Conservation (phyloP, 2,888 invertebrate genomes). For the Synergus umbraculus region DNA sequence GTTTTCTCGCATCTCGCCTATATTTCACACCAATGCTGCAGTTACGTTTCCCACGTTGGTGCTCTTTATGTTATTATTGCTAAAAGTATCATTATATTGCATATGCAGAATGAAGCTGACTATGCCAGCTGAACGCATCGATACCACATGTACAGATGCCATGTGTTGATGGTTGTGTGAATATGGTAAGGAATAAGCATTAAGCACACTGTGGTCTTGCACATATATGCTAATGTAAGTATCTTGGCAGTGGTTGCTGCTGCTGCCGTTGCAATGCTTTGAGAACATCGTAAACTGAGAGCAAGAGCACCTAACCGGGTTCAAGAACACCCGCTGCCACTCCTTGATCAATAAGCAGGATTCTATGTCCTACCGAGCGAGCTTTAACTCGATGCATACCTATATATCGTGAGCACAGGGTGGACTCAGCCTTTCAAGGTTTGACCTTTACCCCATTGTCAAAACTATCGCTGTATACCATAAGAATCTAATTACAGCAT, state of each 20-base stretch:
- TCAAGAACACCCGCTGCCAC: slow-evolving; percentile 73
- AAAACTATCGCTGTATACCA: slow-evolving; percentile 42
- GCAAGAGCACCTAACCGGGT: slow-evolving; percentile 67
- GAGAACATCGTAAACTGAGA: slow-evolving; percentile 67
- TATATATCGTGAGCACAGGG: slow-evolving; percentile 51
- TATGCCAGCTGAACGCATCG: slow-evolving; percentile 11
- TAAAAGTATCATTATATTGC: slow-evolving; percentile 24
- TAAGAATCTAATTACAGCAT: too few species aligned
- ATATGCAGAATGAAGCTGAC: slow-evolving; percentile 28
- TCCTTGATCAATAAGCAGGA: slow-evolving; percentile 70
- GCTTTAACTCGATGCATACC: slow-evolving; percentile 53
- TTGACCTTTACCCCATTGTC: slow-evolving; percentile 54
- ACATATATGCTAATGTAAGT: slow-evolving; percentile 46
- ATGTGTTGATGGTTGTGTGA: not conserved
- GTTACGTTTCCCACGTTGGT: slow-evolving; percentile 42
- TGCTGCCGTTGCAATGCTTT: slow-evolving; percentile 50
- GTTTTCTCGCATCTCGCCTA: not conserved
- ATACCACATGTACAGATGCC: slow-evolving; percentile 9
- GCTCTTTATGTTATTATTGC: slow-evolving; percentile 38
- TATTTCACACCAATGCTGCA: slow-evolving; percentile 20
- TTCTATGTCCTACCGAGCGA: slow-evolving; percentile 52
- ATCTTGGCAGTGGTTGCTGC: slow-evolving; percentile 43
- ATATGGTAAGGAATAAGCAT: slow-evolving; percentile 7
- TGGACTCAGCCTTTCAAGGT: slow-evolving; percentile 47
- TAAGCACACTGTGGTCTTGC: slow-evolving; percentile 43